Percentiles rank a stretch among this genome's conserved stretches.
phyloP scores from a whole-genome alignment of 2,888 invertebrate genomes.

The Esperia sulphurella region DNA sequence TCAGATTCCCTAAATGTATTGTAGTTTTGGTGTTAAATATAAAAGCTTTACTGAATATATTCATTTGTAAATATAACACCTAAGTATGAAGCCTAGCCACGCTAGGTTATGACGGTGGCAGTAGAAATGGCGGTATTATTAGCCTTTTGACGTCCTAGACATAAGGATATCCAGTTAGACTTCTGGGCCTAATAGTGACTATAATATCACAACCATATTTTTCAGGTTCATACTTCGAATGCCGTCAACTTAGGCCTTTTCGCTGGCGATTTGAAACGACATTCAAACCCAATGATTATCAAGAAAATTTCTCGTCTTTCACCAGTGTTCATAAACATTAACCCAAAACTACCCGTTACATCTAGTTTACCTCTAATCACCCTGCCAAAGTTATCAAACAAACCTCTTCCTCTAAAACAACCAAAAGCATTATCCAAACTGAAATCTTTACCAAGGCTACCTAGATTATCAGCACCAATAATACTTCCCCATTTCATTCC shows the following conservation, averaged over 20 bases:
- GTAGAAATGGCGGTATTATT: too few species aligned
- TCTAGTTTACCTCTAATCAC: slow-evolving; percentile 16
- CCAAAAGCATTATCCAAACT: slow-evolving; percentile 10
- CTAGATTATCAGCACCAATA: slow-evolving; percentile 7
- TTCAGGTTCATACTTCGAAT: slow-evolving; percentile 30
- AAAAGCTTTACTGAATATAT: too few species aligned
- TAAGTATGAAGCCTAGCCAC: too few species aligned
- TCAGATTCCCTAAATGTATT: too few species aligned
- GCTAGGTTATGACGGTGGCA: too few species aligned
- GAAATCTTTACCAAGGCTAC: slow-evolving; percentile 18
- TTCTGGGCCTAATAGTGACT: too few species aligned
- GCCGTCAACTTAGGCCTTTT: slow-evolving; percentile 39
- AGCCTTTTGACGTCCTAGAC: too few species aligned
- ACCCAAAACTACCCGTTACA: slow-evolving; percentile 11
- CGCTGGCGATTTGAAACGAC: slow-evolving; percentile 38
- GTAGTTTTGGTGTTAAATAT: too few species aligned
- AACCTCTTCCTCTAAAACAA: slow-evolving; percentile 19
- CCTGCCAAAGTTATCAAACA: slow-evolving; percentile 25
- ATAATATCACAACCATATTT: slow-evolving; percentile 7
- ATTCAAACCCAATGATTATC: slow-evolving; percentile 34
- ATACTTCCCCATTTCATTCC: slow-evolving; percentile 21
- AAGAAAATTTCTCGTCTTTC: slow-evolving; percentile 36
- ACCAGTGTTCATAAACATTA: slow-evolving; percentile 45
- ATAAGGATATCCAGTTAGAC: too few species aligned
- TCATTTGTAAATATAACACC: too few species aligned